These are phyloP conservation scores for Pseudopodoces humilis DNA, from an alignment of 2,113 vertebrate genomes.

Conservation along the genomic window DNA sequence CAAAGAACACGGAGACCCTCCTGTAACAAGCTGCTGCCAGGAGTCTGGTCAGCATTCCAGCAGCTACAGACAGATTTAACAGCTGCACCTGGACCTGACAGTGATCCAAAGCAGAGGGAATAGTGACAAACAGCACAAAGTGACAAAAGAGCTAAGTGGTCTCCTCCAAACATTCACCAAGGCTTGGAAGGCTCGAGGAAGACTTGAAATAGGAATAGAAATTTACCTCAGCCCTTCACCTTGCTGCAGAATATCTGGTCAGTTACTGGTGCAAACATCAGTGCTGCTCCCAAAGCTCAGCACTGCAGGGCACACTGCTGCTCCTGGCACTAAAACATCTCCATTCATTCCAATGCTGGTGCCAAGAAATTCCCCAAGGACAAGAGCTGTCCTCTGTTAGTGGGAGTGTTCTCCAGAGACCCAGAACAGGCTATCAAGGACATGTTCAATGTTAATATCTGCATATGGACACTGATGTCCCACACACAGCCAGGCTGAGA, in stretches of 20 bases:
- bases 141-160: neutral
- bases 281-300: neutral
- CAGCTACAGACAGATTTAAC: neutral
- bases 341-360: neutral
- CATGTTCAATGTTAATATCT: rapidly evolving
- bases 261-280: neutral
- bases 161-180: neutral
- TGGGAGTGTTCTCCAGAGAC: neutral
- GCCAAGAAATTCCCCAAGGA: neutral
- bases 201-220: neutral
- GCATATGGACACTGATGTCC: neutral
- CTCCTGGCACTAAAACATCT: neutral
- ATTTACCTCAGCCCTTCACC: neutral
- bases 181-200: neutral
- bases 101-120: neutral
- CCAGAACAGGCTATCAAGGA: neutral
- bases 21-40: neutral
- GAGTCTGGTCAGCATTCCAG: neutral
- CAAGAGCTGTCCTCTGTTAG: neutral
- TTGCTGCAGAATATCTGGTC: neutral
- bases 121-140: rapidly evolving
- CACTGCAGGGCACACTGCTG: neutral
- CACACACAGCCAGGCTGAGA: neutral
- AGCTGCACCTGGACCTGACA: neutral
- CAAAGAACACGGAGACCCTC: neutral